These are phyloP conservation scores for Habrosyne pyritoides DNA, from an alignment of 2,888 invertebrate genomes.

Conservation along the genomic window DNA sequence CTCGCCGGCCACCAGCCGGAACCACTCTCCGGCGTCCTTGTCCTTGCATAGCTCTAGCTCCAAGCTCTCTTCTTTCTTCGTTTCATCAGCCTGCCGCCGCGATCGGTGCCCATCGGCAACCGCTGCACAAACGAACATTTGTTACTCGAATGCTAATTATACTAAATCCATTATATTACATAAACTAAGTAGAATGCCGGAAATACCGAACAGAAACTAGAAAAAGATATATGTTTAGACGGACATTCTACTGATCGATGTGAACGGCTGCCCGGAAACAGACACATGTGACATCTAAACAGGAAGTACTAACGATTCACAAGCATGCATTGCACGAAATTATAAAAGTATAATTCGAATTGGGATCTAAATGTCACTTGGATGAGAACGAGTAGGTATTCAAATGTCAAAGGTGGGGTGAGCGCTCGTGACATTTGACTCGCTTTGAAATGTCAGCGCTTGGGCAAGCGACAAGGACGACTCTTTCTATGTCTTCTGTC, in stretches of 20 bases:
- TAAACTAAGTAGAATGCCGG: not conserved
- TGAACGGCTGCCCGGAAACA: not conserved
- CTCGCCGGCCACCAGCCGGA: conserved; percentile 94
- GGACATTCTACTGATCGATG: not conserved
- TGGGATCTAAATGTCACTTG: conserved; percentile 69
- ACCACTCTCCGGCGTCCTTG: conserved; percentile 98
- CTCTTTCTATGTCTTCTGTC: conserved; percentile 78
- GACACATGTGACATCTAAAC: not conserved
- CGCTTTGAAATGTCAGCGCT: conserved; percentile 77
- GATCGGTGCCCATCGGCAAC: conserved; percentile 81
- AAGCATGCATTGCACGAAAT: not conserved
- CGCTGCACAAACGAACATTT: conserved; percentile 50
- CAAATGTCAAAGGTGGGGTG: conserved; percentile 77
- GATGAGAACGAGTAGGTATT: conserved; percentile 34
- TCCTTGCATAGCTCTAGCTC: conserved; percentile 96
- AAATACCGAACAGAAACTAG: not conserved
- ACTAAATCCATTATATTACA: not conserved
- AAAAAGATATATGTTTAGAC: not conserved
- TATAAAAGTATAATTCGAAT: conserved; percentile 47
- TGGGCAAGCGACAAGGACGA: conserved; percentile 81
- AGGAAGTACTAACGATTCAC: not conserved
- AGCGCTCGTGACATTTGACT: conserved; percentile 81
- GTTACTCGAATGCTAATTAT: not conserved
- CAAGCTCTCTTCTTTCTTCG: conserved; percentile 93
- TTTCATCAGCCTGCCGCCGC: conserved; percentile 87